Base-by-base conservation (phyloP, 1,140 invertebrate species). In the Nasonia vitripennis region DNA sequence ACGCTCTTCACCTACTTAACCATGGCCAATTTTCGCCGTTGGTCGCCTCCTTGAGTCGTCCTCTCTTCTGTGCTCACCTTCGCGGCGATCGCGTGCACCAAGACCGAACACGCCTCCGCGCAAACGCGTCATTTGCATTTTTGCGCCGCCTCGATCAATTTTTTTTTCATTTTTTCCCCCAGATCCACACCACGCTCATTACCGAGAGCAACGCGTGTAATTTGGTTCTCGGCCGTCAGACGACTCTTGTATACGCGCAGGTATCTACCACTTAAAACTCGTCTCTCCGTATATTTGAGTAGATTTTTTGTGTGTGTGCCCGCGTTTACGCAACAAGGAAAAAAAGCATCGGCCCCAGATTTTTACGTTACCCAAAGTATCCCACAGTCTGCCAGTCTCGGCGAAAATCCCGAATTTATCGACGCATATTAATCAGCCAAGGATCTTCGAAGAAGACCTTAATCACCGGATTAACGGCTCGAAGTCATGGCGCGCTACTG, bases 381-480 rank as follows among this genome's bases (percentile, higher is more conserved):
- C 51, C 12, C 51, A 55, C 51, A 55, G 51, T 17, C 17, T 17
- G 12, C 51, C 51, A 45, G 41, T 9, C 9, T 45, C 41, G 7
- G 41, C 51, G 51, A 55, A 55, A 55, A 62, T n/a, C 17, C 17
- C 55, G 48, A 51, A 68, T 68, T 23, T 31, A 71, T 71, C 27
- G 68, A 31, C 31, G 68, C 27, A 1, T 34, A 71, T 31, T 11
- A 71, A 71, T 27, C 23, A 71, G 12, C 10, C 27, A 71, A 31
- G 11, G 20, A 9, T 7, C 23, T 23, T 1, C 41, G 7, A 55
- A 78, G 17, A 78, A 78, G 4, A n/a, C 41, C 75, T 55, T 27
- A 78, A 78, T 78, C 48, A 31, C 37, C 11, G 17, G 73, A 75
- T 37, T 75, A 75, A 75, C 73, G 37, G 73, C 73, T 12, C 11